These are phyloP conservation scores for Drosophila melanica DNA, from an alignment of 1,140 invertebrate species.

Conservation along the genomic window DNA sequence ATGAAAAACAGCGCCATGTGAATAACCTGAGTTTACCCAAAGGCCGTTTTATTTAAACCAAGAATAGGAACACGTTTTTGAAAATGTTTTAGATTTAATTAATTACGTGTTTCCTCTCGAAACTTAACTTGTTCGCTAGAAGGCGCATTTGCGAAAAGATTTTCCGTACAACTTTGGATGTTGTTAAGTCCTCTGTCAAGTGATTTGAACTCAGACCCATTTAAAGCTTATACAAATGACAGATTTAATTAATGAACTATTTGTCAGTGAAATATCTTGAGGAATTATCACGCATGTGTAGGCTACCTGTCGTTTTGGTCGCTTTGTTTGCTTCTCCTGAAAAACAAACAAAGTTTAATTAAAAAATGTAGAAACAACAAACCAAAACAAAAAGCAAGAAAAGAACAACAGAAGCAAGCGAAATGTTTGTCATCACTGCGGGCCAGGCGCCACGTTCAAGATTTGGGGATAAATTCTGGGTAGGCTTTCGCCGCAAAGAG, in stretches of 20 bases:
- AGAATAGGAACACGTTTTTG: neutral
- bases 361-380: constrained; percentile 43
- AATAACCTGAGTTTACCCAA: neutral
- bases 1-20: neutral
- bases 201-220: constrained; percentile 1
- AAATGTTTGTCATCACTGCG: constrained; percentile 35
- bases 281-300: constrained; percentile 32
- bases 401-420: constrained; percentile 6
- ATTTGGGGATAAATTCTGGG: constrained; percentile 11
- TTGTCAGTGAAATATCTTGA: constrained; percentile 32
- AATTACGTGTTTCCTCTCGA: neutral
- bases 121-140: neutral
- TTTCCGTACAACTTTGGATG: too few species aligned
- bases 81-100: constrained; percentile 5
- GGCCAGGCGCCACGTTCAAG: constrained; percentile 12
- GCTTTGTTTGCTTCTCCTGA: constrained; percentile 31
- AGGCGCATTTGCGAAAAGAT: too few species aligned
- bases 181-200: neutral
- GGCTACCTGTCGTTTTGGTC: constrained; percentile 18
- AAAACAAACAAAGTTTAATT: constrained; percentile 46
- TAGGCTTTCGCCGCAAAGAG: neutral
- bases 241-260: constrained; percentile 51
- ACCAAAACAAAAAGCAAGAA: constrained; percentile 1
- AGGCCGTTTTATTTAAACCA: neutral
- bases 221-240: constrained; percentile 21